Percentiles rank a stretch among this genome's conserved stretches.
phyloP scores from a whole-genome alignment of 2,113 vertebrate species.

The Struthidea cinerea region DNA sequence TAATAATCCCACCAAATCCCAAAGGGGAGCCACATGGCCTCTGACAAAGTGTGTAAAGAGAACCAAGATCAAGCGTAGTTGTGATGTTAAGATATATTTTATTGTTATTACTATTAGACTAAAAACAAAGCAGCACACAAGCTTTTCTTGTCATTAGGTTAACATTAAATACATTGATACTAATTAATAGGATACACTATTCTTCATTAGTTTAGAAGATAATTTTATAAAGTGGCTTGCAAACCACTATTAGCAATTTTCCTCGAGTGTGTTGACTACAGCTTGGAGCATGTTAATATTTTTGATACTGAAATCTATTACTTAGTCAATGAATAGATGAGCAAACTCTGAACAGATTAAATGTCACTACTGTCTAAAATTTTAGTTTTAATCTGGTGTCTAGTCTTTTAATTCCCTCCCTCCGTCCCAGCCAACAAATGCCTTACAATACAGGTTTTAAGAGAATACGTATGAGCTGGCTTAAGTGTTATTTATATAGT shows the following conservation, averaged over 20 bases:
- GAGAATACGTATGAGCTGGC: not conserved
- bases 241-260: not conserved
- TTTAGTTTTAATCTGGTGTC: slow-evolving; percentile 24
- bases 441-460: slow-evolving; percentile 11
- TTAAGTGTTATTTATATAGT: slow-evolving; percentile 33
- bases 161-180: not conserved
- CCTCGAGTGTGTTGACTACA: not conserved
- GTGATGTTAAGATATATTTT: not conserved
- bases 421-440: not conserved
- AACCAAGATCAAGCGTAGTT: not conserved
- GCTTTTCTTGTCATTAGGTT: not conserved
- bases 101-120: not conserved
- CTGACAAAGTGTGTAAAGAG: not conserved
- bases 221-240: not conserved
- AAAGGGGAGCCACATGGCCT: not conserved
- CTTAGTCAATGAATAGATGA: not conserved
- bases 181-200: not conserved
- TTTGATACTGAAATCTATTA: not conserved
- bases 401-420: not conserved
- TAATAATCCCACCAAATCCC: not conserved
- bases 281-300: not conserved
- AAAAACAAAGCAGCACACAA: not conserved
- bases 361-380: not conserved
- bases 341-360: not conserved
- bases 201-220: not conserved